Conservation (phyloP, 2,113 vertebrate species). For the Channa argus region DNA sequence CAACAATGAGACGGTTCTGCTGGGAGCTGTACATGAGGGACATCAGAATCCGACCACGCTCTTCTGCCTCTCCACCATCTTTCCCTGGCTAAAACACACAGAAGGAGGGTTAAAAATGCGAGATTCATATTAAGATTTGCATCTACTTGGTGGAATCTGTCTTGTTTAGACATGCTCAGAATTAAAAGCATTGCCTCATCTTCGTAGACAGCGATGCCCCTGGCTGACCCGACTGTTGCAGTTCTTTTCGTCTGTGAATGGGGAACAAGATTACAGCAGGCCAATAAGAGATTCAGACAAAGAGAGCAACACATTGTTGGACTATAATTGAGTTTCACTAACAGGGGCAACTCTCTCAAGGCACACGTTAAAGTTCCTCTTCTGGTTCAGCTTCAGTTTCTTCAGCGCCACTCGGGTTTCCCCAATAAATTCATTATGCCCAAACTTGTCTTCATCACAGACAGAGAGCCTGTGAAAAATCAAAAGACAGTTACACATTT, state of each 20-base stretch:
- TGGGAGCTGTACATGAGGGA: constrained; percentile 96
- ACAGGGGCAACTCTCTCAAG: constrained; percentile 95
- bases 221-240: constrained; percentile 86
- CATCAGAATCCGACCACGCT: constrained; percentile 94
- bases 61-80: constrained; percentile 88
- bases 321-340: constrained; percentile 58
- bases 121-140: constrained; percentile 1
- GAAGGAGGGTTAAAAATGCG: background rate
- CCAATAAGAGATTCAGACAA: constrained; percentile 31
- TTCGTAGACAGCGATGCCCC: constrained; percentile 96
- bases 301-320: constrained; percentile 10
- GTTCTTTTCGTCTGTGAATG: constrained; percentile 88
- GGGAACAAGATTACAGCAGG: constrained; percentile 13
- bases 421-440: constrained; percentile 98
- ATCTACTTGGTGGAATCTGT: constrained; percentile 41
- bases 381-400: constrained; percentile 94
- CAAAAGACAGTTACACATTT: background rate
- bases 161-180: constrained; percentile 52
- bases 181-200: constrained; percentile 88
- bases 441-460: constrained; percentile 98
- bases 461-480: constrained; percentile 89
- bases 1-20: constrained; percentile 91
- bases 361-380: constrained; percentile 96
- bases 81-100: constrained; percentile 82
- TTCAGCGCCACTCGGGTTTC: constrained; percentile 96